phyloP scores from a whole-genome alignment of 2,113 vertebrate genomes.

The Vombatus ursinus region DNA sequence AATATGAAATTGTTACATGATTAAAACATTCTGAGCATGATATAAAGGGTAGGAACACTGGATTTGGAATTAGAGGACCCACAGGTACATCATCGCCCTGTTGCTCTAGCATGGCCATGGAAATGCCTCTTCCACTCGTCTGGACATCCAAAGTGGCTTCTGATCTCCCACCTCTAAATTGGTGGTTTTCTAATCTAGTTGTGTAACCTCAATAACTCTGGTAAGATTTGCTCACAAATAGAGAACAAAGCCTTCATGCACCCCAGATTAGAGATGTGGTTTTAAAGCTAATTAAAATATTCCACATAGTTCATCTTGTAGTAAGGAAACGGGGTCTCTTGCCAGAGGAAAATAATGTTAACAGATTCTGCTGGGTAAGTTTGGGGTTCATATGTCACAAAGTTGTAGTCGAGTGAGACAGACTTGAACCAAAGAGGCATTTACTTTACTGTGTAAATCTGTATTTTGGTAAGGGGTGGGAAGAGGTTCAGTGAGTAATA shows the following conservation, averaged over 20 bases:
- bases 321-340: background rate
- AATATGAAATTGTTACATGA: background rate
- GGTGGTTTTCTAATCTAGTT: too few species aligned
- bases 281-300: background rate
- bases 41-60: background rate
- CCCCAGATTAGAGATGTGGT: background rate
- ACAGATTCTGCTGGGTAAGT: too few species aligned
- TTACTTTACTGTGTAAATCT: too few species aligned
- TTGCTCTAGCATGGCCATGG: too few species aligned
- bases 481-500: too few species aligned
- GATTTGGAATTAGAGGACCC: background rate
- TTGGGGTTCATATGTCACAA: too few species aligned
- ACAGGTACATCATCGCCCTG: background rate
- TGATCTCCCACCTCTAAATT: background rate
- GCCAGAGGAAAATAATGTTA: too few species aligned
- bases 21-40: background rate
- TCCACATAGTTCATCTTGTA: background rate
- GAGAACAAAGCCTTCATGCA: background rate
- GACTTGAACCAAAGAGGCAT: too few species aligned
- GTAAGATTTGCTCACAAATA: background rate
- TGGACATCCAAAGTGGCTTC: background rate
- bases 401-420: too few species aligned
- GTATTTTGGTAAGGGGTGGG: too few species aligned
- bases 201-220: too few species aligned
- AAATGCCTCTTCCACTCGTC: background rate